Base-by-base conservation (phyloP, 1,140 invertebrate species). In the Tetranychus cinnabarinus region DNA sequence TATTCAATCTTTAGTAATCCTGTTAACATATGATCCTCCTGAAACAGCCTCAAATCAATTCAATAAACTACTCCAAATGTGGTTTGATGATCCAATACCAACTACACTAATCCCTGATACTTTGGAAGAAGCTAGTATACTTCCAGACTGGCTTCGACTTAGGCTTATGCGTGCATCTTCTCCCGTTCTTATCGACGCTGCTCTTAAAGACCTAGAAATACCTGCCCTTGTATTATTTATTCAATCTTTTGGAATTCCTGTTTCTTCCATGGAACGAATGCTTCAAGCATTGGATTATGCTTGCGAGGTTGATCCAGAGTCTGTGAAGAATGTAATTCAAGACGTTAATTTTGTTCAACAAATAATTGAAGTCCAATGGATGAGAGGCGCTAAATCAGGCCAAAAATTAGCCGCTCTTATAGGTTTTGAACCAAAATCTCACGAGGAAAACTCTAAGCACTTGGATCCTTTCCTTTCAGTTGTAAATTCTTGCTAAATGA, bases 241-340 rank as follows among this genome's bases (percentile, higher is more conserved):
- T 55, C 90, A 96, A 72, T 92, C 88, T 13, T 96, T 96, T 73
- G 91, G 91, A 35, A 87, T 96, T 64, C 91, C 91, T 0, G 83
- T 91, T 0, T 76, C 79, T 60, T 88, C 86, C 5, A 92, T 95
- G 85, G 36, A 62, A 39, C 48, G 35, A 50, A n/a, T 63, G 23
- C 46, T 63, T n/a, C n/a, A 33, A 54, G 35, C 55, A 10, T 35
- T 62, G 6, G 61, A 65, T 42, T n/a, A 46, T 7, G 15, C 45
- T 4, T 48, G 13, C 50, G 52, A 59, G 15, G 12, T 36, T 46
- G 59, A 63, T 33, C 23, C 56, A 3, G 33, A 35, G 8, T 12
- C n/a, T 10, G 39, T 63, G 1, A 47, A 58, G 55, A 46, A 33
- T 34, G 37, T 34, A 7, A 37, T 56, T 34, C 31, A 34, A n/a